Evolutionary conservation across 1,140 invertebrate species (phyloP), one percentile per base, ranked within the genome.

Genomic region (Drosophila nigromelanica): DNA sequence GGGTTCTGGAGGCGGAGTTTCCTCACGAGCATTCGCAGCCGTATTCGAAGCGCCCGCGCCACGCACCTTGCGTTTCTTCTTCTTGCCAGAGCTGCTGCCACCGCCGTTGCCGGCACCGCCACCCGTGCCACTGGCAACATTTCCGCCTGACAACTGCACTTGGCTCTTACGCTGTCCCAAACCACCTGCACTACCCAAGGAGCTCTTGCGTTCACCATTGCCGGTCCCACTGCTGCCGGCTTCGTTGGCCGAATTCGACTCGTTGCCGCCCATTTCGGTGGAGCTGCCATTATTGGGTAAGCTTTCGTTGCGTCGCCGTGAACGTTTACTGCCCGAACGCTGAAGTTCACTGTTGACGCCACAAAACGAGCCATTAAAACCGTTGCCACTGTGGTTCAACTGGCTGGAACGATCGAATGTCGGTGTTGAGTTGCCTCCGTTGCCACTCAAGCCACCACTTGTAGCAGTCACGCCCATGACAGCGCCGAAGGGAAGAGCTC

Each of bases 41-140:
- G 71, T 40, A 71, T 75, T 91, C 3, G 78, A 60, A 14, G 81
- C 73, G 10, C 80, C 81, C 8, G 61, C 42, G 92, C 68, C 92
- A 89, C 91, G 95, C 94, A 15, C 93, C 92, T 97, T 97, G 63
- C 95, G 94, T 85, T 97, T 97, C 92, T 96, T 97, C 92, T 97
- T 97, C 90, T 96, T 97, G 5, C 89, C 76, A 3, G 90, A 81
- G 59, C 70, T 85, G 55, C 61, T 89, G 43, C 76, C 76, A 11
- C 77, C 76, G 4, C 64, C 58, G 4, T 61, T 69, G 10, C 54
- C 71, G 4, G 73, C 67, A 4, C 35, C 76, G 30, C 71, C 63
- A 8, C 37, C 55, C n/a, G 56, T 52, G 40, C 63, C 70, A 12
- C 64, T 45, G n/a, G 43, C 64, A 8, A 45, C 66, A 18, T 43